Conservation (phyloP, 64 coral and sea anemone species). For the Anthopleura sola region DNA sequence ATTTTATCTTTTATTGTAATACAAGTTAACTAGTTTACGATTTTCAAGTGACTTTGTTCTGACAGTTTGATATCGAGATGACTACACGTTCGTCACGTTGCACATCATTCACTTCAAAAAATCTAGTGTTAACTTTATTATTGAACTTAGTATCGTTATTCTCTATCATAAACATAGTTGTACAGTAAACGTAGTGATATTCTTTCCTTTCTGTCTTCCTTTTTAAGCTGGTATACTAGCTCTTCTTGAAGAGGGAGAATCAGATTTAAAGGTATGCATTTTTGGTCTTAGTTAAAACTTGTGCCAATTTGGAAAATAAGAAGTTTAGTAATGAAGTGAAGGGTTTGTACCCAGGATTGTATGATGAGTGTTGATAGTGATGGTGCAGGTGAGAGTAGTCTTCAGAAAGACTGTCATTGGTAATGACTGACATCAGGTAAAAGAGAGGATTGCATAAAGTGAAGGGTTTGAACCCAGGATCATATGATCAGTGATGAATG, state of each 20-base stretch:
- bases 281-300: background rate
- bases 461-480: no score
- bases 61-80: background rate
- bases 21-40: background rate
- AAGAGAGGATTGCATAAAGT: no score
- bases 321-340: no score
- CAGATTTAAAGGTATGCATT: conserved; percentile 73
- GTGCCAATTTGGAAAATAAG: no score
- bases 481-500: background rate
- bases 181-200: background rate
- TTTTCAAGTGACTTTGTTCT: background rate
- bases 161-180: no score
- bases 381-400: no score
- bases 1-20: background rate
- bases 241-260: conserved; percentile 79
- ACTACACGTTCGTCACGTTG: background rate
- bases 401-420: no score
- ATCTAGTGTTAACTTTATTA: background rate
- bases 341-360: no score
- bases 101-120: background rate
- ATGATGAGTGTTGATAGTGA: no score
- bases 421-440: no score
- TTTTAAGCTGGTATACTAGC: conserved; percentile 84
- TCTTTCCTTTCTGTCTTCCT: background rate
- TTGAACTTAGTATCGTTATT: no score